Evolutionary conservation across 2,113 vertebrate genomes (phyloP).

Genomic region (Callopanchax toddi): DNA sequence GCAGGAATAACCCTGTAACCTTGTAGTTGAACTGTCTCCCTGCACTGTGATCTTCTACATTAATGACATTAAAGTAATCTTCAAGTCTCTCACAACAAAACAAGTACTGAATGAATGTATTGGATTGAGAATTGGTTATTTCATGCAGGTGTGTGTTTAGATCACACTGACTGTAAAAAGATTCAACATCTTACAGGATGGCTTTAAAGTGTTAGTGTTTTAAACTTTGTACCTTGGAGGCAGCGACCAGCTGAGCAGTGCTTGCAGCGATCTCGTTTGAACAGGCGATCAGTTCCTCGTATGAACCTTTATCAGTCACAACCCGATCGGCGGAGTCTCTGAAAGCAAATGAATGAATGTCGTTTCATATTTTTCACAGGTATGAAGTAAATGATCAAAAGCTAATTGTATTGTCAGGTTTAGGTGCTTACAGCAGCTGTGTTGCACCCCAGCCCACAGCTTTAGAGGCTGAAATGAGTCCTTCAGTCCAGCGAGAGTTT

Average conservation of each 20-base stretch:
- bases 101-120: no score
- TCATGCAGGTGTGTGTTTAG: no score
- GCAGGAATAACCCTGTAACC: no score
- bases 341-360: not conserved
- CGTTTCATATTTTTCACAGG: not conserved
- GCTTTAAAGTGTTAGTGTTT: not conserved
- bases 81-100: no score
- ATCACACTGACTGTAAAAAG: no score
- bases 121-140: no score
- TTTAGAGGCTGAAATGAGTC: constrained; percentile 95
- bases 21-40: no score
- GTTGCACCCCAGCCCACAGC: constrained; percentile 97
- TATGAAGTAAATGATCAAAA: not conserved
- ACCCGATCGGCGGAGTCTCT: constrained; percentile 94
- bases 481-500: constrained; percentile 97
- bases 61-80: no score
- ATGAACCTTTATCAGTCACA: constrained; percentile 88
- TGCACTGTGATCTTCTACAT: no score
- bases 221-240: constrained; percentile 88
- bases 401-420: no score
- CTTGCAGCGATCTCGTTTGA: constrained; percentile 95
- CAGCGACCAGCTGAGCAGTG: constrained; percentile 95
- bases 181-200: not conserved
- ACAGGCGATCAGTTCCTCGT: constrained; percentile 95
- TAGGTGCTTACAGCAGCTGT: constrained; percentile 88